Evolutionary conservation across 2,797 vertebrate genomes (phyloP), one percentile per base, ranked within the genome.

Genomic region (Tauraco hartlaubi): DNA sequence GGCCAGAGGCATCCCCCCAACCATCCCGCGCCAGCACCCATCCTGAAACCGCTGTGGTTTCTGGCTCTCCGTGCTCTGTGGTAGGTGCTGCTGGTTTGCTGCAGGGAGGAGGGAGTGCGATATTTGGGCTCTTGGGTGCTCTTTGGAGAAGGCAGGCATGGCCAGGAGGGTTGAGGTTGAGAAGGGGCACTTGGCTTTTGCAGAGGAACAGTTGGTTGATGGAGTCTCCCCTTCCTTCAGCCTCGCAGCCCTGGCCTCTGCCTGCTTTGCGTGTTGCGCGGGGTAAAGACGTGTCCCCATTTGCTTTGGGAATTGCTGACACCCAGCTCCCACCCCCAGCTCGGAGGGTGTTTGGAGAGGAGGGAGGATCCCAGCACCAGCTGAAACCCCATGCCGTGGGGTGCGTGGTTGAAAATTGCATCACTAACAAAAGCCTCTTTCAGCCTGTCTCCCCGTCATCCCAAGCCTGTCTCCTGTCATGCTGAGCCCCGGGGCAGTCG

Each of bases 361-460:
- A 77, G 43, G 39, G 51, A 75, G 21, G 39, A 51, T 66, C 79
- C 43, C 54, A 55, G 62, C 59, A n/a, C 22, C 1, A 0, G 19
- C 79, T 88, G 72, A 81, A 92, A 68, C 4, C 9, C 44, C 31
- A 9, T 3, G 11, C 44, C 31, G 9, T 52, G 31, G 64, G 55
- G 52, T 91, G 26, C 2, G 7, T 49, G 88, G 28, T 9, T 84
- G 85, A 18, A 68, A 78, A 72, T 22, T 51, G 10, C n/a, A 33
- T 51, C 1, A 19, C 39, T 86, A 62, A 96, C 94, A 97, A 95
- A 88, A 92, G 88, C 63, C 28, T 88, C 92, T 94, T 97, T 96
- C 85, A 95, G 76, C 7, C 3, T n/a, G 39, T 46, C 9, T 19
- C 21, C 21, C 20, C 16, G 0, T 39, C 83, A 31, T 16, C 66